A percentile compares a stretch with the other conserved stretches of the same genome.
Conservation (phyloP, 2,888 invertebrate species). For the Crossocerus cetratus region DNA sequence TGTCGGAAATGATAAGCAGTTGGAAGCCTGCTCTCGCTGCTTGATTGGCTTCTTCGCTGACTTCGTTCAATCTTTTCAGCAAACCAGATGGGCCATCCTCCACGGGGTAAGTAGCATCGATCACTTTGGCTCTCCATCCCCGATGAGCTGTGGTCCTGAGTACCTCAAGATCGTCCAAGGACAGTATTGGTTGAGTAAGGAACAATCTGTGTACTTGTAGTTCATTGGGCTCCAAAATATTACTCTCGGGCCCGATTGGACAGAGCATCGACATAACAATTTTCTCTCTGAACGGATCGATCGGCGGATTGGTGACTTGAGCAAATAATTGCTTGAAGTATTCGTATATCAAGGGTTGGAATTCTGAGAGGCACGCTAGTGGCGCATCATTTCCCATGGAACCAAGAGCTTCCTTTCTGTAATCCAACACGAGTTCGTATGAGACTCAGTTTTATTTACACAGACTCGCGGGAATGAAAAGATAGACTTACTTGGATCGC, state of each 20-base stretch:
- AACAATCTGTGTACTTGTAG: slow-evolving; percentile 94
- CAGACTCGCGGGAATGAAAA: neutral
- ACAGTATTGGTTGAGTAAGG: slow-evolving; percentile 95
- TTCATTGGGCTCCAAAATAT: slow-evolving; percentile 93
- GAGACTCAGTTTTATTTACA: neutral
- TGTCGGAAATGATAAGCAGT: slow-evolving; percentile 92
- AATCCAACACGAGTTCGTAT: neutral
- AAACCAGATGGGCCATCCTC: slow-evolving; percentile 87
- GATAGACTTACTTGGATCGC: slow-evolving; percentile 86
- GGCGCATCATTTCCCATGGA: slow-evolving; percentile 99
- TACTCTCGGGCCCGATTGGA: slow-evolving; percentile 97
- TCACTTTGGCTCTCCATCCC: slow-evolving; percentile 91
- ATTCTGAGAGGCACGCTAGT: slow-evolving; percentile 95
- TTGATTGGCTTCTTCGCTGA: slow-evolving; percentile 88
- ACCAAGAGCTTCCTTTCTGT: slow-evolving; percentile 97
- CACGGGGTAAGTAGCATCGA: slow-evolving; percentile 93
- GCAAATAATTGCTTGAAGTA: slow-evolving; percentile 99
- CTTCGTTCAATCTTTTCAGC: slow-evolving; percentile 86
- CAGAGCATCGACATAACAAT: slow-evolving; percentile 99
- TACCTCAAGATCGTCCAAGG: slow-evolving; percentile 92
- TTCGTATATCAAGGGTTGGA: slow-evolving; percentile 96
- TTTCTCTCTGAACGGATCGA: slow-evolving; percentile 99
- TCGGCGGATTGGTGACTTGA: slow-evolving; percentile 99
- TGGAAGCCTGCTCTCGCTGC: slow-evolving; percentile 90
- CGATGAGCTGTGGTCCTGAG: slow-evolving; percentile 90